These are phyloP conservation scores for Parnassius glacialis DNA, from an alignment of 2,888 invertebrate genomes.

Conservation along the genomic window DNA sequence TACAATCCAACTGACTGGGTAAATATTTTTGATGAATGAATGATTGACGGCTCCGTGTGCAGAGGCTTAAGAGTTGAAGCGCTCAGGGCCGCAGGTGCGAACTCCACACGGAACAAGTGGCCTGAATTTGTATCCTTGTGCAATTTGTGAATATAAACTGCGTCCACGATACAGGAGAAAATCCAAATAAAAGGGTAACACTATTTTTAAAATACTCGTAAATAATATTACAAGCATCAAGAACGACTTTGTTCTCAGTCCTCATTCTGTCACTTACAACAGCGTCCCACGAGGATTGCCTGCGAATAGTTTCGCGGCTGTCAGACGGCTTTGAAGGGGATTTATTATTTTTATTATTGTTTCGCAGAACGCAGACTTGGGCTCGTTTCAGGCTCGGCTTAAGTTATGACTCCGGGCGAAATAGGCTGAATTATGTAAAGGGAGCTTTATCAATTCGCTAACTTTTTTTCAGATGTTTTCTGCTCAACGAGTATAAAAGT, in stretches of 20 bases:
- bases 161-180: too few relatives aligned
- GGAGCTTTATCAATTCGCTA: constrained; percentile 11
- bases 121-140: too few relatives aligned
- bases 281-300: constrained; percentile 47
- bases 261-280: background rate
- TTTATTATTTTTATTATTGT: constrained; percentile 80
- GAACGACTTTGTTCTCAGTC: background rate
- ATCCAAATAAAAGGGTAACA: too few relatives aligned
- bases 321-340: constrained; percentile 75
- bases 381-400: constrained; percentile 49
- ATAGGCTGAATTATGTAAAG: constrained; percentile 30
- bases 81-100: too few relatives aligned
- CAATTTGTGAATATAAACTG: too few relatives aligned
- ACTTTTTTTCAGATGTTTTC: constrained; percentile 7
- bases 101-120: too few relatives aligned
- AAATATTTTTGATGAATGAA: too few relatives aligned
- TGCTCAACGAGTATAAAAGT: background rate
- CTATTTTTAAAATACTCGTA: too few relatives aligned
- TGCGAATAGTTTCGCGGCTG: constrained; percentile 76
- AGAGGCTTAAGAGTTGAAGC: too few relatives aligned
- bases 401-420: constrained; percentile 32
- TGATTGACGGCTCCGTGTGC: too few relatives aligned
- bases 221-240: background rate
- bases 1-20: too few relatives aligned
- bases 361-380: constrained; percentile 56